Conservation (phyloP, 2,113 vertebrate genomes). For the Phylloscopus trochilus region DNA sequence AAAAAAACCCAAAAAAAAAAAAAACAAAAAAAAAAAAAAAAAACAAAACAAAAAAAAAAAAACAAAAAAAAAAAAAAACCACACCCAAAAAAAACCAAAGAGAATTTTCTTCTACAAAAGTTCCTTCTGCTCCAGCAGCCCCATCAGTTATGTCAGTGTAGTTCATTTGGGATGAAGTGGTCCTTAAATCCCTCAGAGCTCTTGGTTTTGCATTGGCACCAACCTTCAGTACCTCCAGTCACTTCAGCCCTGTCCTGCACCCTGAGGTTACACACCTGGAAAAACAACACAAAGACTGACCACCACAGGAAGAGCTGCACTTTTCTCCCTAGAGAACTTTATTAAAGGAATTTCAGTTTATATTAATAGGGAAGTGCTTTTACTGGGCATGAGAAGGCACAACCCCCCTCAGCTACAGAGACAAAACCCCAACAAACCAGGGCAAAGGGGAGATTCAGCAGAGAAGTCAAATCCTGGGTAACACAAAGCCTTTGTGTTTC, state of each 20-base stretch:
- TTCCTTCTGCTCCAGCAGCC: not conserved
- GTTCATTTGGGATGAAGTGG: not conserved
- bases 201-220: not conserved
- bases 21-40: not conserved
- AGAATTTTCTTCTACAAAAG: not conserved
- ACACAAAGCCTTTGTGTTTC: not conserved
- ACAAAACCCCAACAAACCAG: not conserved
- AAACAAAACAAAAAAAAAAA: not conserved
- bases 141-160: too few relatives aligned
- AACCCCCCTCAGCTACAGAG: not conserved
- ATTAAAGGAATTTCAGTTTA: not conserved
- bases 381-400: not conserved
- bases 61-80: not conserved
- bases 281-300: not conserved
- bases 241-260: not conserved
- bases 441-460: not conserved
- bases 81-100: not conserved
- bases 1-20: too few relatives aligned
- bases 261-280: not conserved
- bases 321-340: not conserved
- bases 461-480: not conserved
- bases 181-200: not conserved
- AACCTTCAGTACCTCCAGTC: not conserved
- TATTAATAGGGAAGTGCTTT: not conserved
- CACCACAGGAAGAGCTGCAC: not conserved